Evolutionary conservation across 2,113 vertebrate species (phyloP), one percentile per base, ranked within the genome.

Genomic region (Poicephalus meyeri): DNA sequence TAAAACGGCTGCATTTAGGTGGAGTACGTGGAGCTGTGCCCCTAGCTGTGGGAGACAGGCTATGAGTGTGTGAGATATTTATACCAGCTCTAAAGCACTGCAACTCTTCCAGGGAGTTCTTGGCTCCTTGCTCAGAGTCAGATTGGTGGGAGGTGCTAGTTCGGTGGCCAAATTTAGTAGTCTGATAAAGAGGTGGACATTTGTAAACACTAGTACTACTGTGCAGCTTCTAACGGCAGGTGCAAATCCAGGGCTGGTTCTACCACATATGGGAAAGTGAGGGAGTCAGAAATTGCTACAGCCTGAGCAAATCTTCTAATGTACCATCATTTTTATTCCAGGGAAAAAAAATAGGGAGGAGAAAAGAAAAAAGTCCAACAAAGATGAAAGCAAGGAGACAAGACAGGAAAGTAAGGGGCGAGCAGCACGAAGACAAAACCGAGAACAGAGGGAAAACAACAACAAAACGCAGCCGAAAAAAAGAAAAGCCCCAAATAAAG

Each of bases 381-480:
- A 98, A 93, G 99, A 99, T 61, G 98, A 99, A 96, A 99, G 89
- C 97, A 98, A 97, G 33, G 99, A 99, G 78, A 97, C 95, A 55
- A 97, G 98, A 78, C 98, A 98, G 86, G 99, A 99, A 97, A 97
- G 96, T 92, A 98, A 98, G 97, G 98, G 98, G 86, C 97, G 96
- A 95, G 97, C 97, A 93, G 98, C 98, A 91, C 98, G 98, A 94
- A 97, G 95, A 31, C 97, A 97, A 53, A 98, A 98, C 74, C 98
- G 97, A 87, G 99, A 99, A 89, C 98, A 98, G 95, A 98, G 97
- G 94, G 99, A 99, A 97, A 99, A 95, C 98, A 98, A 98, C 96
- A 99, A 98, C 95, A 99, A 99, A 98, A 99, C 95, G 35, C 99
- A 99, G 98, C 98, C 98, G 94, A 98, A 98, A 97, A 99, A 98